Evolutionary conservation across 2,888 invertebrate genomes (phyloP).

Genomic region (Marronus borbonicus): DNA sequence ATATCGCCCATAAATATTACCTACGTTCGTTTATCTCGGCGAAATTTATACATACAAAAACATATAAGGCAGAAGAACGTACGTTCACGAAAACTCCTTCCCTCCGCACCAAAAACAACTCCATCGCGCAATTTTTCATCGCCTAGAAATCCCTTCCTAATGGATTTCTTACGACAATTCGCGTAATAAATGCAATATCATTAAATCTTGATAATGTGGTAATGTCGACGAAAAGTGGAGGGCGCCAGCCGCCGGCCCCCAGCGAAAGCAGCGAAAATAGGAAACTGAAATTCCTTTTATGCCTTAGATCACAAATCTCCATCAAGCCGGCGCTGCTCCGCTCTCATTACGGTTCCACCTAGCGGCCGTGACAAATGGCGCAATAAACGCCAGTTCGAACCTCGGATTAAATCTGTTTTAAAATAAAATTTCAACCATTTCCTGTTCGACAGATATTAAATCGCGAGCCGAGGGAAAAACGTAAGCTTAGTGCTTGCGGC

Average conservation of each 20-base stretch:
- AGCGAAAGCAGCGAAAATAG: conserved; percentile 14
- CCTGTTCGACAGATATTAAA: conserved; percentile 34
- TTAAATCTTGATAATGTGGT: conserved; percentile 48
- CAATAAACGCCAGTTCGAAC: conserved; percentile 57
- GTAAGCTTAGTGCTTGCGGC: not conserved
- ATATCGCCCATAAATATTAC: not conserved
- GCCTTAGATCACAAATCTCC: conserved; percentile 57
- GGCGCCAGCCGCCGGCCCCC: not conserved
- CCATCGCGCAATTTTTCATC: conserved; percentile 11
- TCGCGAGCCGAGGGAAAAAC: conserved; percentile 7
- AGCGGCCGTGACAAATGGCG: conserved; percentile 58
- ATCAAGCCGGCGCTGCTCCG: conserved; percentile 57
- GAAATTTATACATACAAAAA: not conserved
- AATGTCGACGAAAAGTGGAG: conserved; percentile 37
- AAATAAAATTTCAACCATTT: conserved; percentile 52
- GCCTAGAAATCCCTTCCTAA: conserved; percentile 28
- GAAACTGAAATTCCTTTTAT: conserved; percentile 44
- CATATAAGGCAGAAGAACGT: not conserved
- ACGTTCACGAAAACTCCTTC: not conserved
- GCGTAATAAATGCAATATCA: conserved; percentile 45
- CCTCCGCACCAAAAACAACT: not conserved
- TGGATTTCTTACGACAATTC: conserved; percentile 43
- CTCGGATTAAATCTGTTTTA: conserved; percentile 54
- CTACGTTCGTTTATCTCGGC: not conserved
- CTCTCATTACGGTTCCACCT: conserved; percentile 57